Evolutionary conservation across 2,113 vertebrate genomes (phyloP), one percentile per base, ranked within the genome.

Genomic region (Nicator chloris): DNA sequence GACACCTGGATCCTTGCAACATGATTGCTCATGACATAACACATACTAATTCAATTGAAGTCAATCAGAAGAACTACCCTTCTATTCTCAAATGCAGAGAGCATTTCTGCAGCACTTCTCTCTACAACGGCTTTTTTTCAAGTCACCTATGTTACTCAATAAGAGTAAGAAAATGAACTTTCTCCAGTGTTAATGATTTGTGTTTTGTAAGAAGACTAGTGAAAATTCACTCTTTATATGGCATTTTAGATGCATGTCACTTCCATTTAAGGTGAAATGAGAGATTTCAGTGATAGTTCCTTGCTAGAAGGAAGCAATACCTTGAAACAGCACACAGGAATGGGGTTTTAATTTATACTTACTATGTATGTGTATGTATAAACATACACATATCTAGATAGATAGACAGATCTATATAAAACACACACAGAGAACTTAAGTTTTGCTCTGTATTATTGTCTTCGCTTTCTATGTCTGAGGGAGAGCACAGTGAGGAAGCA

Each of bases 381-480:
- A 7, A 12, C 15, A 10, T 21, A 28, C 8, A 24, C 8, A 4
- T 2, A 42, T 5, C 11, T 9, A 69, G 1, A 11, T 3, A 60
- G 2, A 22, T 3, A 3, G 7, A 22, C 2, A 3, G 7, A 17
- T 10, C 15, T 3, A 42, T 10, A 51, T 4, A 75, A 7, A 59
- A 70, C 9, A 92, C 6, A 59, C 0, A 65, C 0, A 70, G 3
- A 35, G 8, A 60, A 63, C 1, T 2, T 11, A 37, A 45, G 4
- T 23, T 78, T 65, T 57, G 37, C 50, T 84, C 31, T 65, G 13
- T 39, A 27, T 37, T 33, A 35, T 10, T 30, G 4, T 21, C 15
- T 64, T 60, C 0, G 4, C 20, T 68, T 86, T 81, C 44, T 13
- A 14, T 71, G 28, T 40, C 23, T 57, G 51, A 88, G 40, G 14